These are phyloP conservation scores for Hemicrepidius hirtus DNA, from an alignment of 2,888 invertebrate species.

Conservation along the genomic window DNA sequence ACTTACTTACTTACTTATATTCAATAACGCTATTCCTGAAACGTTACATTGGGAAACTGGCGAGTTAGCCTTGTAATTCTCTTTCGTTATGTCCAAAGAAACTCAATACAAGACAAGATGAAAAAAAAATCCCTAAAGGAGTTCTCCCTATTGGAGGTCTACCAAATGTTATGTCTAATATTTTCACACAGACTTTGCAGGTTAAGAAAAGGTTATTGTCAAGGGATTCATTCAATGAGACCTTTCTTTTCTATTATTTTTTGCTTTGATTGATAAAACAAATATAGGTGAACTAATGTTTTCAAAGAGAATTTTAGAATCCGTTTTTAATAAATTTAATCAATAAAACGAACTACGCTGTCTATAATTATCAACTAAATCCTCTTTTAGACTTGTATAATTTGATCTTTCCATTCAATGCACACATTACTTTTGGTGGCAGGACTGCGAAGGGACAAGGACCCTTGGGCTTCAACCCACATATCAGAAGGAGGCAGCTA, in stretches of 20 bases:
- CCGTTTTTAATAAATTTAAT: too few relatives aligned
- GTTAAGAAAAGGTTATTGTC: constrained; percentile 11
- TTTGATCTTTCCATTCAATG: background rate
- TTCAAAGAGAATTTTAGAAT: background rate
- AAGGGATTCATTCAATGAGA: constrained; percentile 4
- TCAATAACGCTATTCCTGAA: too few relatives aligned
- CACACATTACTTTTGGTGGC: background rate
- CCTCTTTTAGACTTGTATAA: too few relatives aligned
- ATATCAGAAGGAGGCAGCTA: constrained; percentile 8
- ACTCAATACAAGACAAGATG: background rate
- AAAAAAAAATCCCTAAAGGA: constrained; percentile 12
- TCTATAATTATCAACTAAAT: background rate
- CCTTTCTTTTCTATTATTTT: background rate
- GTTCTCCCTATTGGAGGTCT: constrained; percentile 1
- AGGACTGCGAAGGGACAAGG: background rate
- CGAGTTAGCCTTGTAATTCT: too few relatives aligned
- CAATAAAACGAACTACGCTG: background rate
- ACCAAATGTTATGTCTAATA: constrained; percentile 24
- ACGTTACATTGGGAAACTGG: too few relatives aligned
- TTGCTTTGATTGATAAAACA: too few relatives aligned
- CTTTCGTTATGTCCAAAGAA: background rate
- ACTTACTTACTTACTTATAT: too few relatives aligned
- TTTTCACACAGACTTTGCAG: background rate
- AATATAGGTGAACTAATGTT: too few relatives aligned
- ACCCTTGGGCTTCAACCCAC: constrained; percentile 2